A percentile compares a stretch with the other conserved stretches of the same genome.
These are phyloP conservation scores for Bombus confusus DNA, from an alignment of 1,140 invertebrate genomes.

Conservation along the genomic window DNA sequence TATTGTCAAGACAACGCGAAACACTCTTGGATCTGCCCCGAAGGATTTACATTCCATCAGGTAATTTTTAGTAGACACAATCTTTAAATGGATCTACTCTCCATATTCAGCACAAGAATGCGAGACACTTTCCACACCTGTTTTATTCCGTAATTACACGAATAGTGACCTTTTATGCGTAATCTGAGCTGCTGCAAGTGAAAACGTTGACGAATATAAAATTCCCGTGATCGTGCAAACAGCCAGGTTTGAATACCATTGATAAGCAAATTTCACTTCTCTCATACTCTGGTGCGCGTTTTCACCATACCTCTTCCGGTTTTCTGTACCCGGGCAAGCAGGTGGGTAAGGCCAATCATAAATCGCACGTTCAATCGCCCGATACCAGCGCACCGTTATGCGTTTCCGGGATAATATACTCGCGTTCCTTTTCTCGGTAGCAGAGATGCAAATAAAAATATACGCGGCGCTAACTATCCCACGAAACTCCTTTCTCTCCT, in stretches of 20 bases:
- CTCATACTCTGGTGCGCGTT: not conserved
- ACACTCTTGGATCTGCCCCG: slow-evolving; percentile 96
- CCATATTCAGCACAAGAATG: not conserved
- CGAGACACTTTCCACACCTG: not conserved
- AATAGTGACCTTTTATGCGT: not conserved
- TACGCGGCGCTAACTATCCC: not conserved
- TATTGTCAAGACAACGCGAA: slow-evolving; percentile 95
- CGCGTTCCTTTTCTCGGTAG: slow-evolving; percentile 15
- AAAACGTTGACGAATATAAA: slow-evolving; percentile 25
- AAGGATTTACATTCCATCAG: slow-evolving; percentile 96
- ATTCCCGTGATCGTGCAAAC: not conserved
- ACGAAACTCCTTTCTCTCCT: slow-evolving; percentile 32
- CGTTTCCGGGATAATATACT: slow-evolving; percentile 37
- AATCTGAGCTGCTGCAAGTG: not conserved
- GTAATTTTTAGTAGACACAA: slow-evolving; percentile 76
- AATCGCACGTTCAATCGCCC: slow-evolving; percentile 21
- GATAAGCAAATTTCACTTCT: slow-evolving; percentile 45
- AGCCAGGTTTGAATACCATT: not conserved
- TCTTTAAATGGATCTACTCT: not conserved
- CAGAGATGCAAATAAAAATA: slow-evolving; percentile 13
- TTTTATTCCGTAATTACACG: not conserved
- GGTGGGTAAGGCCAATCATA: slow-evolving; percentile 9
- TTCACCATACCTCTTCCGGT: slow-evolving; percentile 17
- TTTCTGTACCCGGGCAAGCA: not conserved
- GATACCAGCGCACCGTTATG: not conserved